Base-by-base conservation (phyloP, 2,113 vertebrate species). In the Spea bombifrons region DNA sequence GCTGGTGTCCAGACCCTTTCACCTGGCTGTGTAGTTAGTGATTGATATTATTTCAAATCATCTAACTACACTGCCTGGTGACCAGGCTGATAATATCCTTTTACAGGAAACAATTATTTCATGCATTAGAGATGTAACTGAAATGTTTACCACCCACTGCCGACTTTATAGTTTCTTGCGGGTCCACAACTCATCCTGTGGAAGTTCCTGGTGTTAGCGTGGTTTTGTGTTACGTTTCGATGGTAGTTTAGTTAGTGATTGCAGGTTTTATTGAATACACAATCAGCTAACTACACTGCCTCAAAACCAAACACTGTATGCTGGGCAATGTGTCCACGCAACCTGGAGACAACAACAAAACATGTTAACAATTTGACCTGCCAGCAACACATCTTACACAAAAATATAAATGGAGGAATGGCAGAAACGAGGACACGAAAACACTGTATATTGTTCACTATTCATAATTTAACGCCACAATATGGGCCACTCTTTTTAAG, bases 231-330 rank as follows among this genome's bases (percentile, higher is more conserved):
- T 90, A 88, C 87, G 92, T 95, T 96, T 92, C 92, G 94, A 85
- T 95, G 94, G 93, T 92, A 93, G 92, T 93, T 89, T 86, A 86
- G 89, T 90, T 94, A 96, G 93, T 95, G 94, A 96, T 94, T 95
- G 92, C 17, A 78, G 64, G 4, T 44, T 3, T 0, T 48, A 73
- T 53, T 0, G 2, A 0, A 30, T 65, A 61, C 73, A 94, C 94
- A 96, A 96, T 94, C 94, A 95, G 91, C 93, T 95, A 96, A 94
- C 89, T 87, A 90, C 94, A 96, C 94, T 96, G 94, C 94, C 94
- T 95, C 84, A 93, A 95, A 92, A 94, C 94, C 92, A 92, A 92
- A 90, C 82, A 90, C 83, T 50, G 80, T 66, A n/a, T 68, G 59
- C 16, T 43, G 3, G 76, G 61, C 7, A 5, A 1, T 12, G 0